Evolutionary conservation across 2,797 vertebrate species (phyloP).

Genomic region (Ptychobarbus kaznakovi): DNA sequence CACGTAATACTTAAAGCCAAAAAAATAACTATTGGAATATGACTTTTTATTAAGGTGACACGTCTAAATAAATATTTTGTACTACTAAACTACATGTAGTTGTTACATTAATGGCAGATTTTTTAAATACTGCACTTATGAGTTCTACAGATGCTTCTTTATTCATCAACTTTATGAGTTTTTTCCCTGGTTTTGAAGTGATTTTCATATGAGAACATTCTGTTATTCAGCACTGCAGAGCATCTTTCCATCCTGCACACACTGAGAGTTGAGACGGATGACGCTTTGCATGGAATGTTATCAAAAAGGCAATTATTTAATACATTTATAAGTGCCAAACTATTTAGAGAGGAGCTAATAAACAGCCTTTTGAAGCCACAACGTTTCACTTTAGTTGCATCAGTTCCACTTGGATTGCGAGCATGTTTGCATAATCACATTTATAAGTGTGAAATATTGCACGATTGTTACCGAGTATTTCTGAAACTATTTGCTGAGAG

Average conservation of each 20-base stretch:
- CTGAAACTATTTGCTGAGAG: conserved; percentile 33
- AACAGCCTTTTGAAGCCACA: conserved; percentile 41
- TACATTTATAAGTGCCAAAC: conserved; percentile 21
- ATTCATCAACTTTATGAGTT: not conserved
- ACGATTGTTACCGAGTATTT: conserved; percentile 37
- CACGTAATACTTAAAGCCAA: not conserved
- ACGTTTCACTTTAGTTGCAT: conserved; percentile 55
- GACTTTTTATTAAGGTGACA: not conserved
- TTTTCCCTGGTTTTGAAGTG: not conserved
- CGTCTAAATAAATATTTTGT: not conserved
- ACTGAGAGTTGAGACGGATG: not conserved
- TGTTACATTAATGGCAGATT: not conserved
- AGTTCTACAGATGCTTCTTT: not conserved
- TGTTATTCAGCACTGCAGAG: conserved; percentile 12
- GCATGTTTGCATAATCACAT: conserved; percentile 40
- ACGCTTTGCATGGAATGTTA: not conserved
- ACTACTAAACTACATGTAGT: not conserved
- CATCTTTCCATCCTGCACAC: conserved; percentile 2
- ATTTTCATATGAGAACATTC: not conserved
- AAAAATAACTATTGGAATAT: not conserved
- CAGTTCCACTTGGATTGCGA: conserved; percentile 31
- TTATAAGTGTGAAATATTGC: conserved; percentile 45
- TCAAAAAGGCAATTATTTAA: conserved; percentile 41
- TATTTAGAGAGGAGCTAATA: conserved; percentile 35
- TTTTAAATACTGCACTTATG: not conserved